A percentile compares a stretch with the other conserved stretches of the same genome.
Conservation (phyloP, 2,888 invertebrate genomes). For the Mactromeris polynyma region DNA sequence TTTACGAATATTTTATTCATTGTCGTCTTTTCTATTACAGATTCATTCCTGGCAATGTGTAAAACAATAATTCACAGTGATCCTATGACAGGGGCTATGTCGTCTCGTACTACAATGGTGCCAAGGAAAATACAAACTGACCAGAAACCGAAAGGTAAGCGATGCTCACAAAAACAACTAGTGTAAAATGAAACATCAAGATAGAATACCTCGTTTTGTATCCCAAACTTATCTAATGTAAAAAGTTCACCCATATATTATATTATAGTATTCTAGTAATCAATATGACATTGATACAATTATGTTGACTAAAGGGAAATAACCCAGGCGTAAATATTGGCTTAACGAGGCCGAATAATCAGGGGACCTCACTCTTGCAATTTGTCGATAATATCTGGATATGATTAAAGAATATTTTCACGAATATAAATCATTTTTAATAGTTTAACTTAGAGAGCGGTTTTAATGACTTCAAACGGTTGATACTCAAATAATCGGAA, state of each 20-base stretch:
- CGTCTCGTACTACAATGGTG: neutral
- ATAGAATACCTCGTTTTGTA: neutral
- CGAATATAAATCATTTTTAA: neutral
- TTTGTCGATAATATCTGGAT: no score
- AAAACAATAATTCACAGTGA: constrained; percentile 33
- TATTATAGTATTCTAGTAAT: no score
- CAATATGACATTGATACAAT: no score
- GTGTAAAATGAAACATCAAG: neutral
- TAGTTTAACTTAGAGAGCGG: no score
- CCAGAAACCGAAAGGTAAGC: neutral
- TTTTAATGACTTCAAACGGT: neutral
- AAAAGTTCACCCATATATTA: no score
- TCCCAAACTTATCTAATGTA: neutral
- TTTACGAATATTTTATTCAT: no score
- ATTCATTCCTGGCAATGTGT: constrained; percentile 39
- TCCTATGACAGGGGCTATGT: neutral
- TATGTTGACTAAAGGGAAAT: no score
- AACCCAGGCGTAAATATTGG: no score
- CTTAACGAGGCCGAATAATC: no score
- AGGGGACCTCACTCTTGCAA: no score
- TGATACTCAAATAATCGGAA: neutral
- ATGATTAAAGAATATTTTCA: neutral
- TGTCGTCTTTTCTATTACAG: neutral
- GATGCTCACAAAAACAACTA: neutral
- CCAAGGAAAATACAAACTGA: neutral